Base-by-base conservation (phyloP, 2,888 invertebrate genomes). In the Phania funesta region DNA sequence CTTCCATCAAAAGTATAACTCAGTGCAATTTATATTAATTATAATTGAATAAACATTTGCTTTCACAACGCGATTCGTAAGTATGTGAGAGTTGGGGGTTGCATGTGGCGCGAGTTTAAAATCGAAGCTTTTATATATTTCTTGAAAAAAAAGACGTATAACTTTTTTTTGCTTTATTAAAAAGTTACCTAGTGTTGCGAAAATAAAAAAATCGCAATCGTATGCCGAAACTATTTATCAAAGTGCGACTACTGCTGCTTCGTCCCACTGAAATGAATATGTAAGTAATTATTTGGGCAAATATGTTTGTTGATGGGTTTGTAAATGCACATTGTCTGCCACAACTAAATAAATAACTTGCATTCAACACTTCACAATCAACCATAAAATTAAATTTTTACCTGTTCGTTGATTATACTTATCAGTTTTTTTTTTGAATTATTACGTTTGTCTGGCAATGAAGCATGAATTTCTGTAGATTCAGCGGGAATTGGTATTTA, bases 381-480 rank as follows among this genome's bases (percentile, higher is more conserved):
- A 29, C 29, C 7, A 67, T 52, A 24, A 18, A 24, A 52, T 26
- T 18, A 9, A 9, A 22, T n/a, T 48, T 44, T 44, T 50, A 7
- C 24, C 44, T 8, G 32, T 32, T 32, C 32, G 8, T 32, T 32
- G 9, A 32, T 5, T 32, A 9, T 32, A 32, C 9, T 32, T 5
- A 32, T 5, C 1, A 32, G 7, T 32, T 6, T 32, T 22, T 35
- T n/a, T 11, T 26, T 73, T 44, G 7, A 50, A 38, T 50, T 62
- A 48, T n/a, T n/a, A 67, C 20, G n/a, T 24, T 41, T 29, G 22
- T 3, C 26, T 13, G 50, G 62, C 52, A 80, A 80, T 80, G 75
- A 80, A 75, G 80, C 80, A 60, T 80, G 26, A 70, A 80, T 64
- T 70, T 70, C 68, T 70, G 64, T 70, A 58, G 50, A 64, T 64